Base-by-base conservation (phyloP, 2,888 invertebrate species). In the Euplagia quadripunctaria region DNA sequence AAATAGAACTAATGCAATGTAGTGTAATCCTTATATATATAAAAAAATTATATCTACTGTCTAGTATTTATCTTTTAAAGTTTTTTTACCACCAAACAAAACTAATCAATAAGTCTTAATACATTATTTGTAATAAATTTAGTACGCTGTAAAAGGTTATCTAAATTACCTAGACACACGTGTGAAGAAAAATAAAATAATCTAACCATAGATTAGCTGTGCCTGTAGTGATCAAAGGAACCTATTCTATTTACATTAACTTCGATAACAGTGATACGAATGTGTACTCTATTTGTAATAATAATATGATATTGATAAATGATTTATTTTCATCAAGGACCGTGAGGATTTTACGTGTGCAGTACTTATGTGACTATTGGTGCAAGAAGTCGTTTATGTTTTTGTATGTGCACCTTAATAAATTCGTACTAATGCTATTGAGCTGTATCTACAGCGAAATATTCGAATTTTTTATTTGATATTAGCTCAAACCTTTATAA, bases 401-500 rank as follows among this genome's bases (percentile, higher is more conserved):
- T 80, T 79, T 73, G 78, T 76, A 86, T 86, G 82, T 75, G 71
- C 77, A 73, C 51, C 64, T 78, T 73, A 80, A 79, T 71, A 81
- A 71, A 68, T 76, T 81, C 65, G 74, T 85, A 75, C 91, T 87
- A 89, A 93, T 94, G 94, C 87, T 85, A 82, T 87, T 91, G 75
- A 88, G 90, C 89, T 90, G 91, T 88, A 89, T 88, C 82, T 88
- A 90, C 89, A 89, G 90, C 87, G 88, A 94, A 89, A 89, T 93
- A 84, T 94, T 90, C 77, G 92, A 94, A 78, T 94, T 94, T 78
- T 94, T 93, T 74, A 94, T 94, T 95, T 94, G 94, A 94, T 93
- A 85, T 67, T 61, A 14, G 81, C 77, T 84, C 17, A 68, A 77
- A 9, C 58, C 1, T 31, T 63, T 31, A 61, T 12, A 14, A 12